Percentiles rank a stretch among this genome's conserved stretches.
These are phyloP conservation scores for Vidua chalybeata DNA, from an alignment of 2,113 vertebrate species.

Conservation along the genomic window DNA sequence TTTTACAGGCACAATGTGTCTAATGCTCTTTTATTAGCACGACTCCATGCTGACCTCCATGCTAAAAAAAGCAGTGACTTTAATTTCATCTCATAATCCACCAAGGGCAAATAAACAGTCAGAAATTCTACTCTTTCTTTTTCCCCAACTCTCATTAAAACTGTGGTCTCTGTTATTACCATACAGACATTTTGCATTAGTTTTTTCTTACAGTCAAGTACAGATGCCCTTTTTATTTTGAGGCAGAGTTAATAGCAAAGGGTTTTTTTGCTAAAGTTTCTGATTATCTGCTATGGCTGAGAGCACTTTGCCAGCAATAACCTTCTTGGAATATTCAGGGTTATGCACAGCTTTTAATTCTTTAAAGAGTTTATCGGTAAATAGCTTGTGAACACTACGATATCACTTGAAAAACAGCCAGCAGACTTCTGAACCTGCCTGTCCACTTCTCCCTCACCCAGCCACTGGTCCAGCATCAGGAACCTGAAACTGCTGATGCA, in stretches of 20 bases:
- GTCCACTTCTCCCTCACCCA: neutral
- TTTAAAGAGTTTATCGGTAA: neutral
- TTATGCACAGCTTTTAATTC: slow-evolving; percentile 32
- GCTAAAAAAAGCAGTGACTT: neutral
- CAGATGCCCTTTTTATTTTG: slow-evolving; percentile 12
- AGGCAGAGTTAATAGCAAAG: neutral
- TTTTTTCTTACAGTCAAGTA: slow-evolving; percentile 8
- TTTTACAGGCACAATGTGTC: neutral
- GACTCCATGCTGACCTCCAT: neutral
- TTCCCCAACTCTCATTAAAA: neutral
- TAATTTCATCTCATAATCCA: neutral
- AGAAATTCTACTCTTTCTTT: neutral
- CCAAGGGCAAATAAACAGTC: slow-evolving; percentile 28
- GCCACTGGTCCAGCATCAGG: neutral
- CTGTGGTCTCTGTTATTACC: neutral
- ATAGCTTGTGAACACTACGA: neutral
- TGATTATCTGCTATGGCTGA: neutral
- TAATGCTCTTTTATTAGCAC: neutral
- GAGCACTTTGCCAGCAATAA: neutral
- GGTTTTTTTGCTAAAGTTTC: neutral
- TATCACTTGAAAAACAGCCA: neutral
- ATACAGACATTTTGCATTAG: neutral
- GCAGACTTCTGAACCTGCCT: neutral
- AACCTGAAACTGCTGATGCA: neutral
- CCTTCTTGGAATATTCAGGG: slow-evolving; percentile 5